Percentiles rank a stretch among this genome's conserved stretches.
Evolutionary conservation across 2,797 vertebrate genomes (phyloP).

Genomic region (Poecilia velifera): DNA sequence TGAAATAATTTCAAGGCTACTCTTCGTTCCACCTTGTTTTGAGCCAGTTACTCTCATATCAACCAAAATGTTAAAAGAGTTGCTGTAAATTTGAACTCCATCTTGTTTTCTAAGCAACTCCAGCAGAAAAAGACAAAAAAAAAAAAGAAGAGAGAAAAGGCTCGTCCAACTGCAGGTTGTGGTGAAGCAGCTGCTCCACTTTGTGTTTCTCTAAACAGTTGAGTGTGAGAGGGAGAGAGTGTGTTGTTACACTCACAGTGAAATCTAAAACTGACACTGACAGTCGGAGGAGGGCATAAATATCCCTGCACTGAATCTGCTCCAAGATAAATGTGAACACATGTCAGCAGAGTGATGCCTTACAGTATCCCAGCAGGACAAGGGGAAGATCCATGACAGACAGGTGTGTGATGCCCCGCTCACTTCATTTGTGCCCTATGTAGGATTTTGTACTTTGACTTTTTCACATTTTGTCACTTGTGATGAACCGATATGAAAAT

Average conservation of each 20-base stretch:
- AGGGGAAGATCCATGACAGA: conserved; percentile 1
- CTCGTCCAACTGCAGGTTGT: conserved; percentile 6
- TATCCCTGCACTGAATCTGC: conserved; percentile 69
- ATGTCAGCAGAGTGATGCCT: conserved; percentile 59
- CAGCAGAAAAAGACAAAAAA: neutral
- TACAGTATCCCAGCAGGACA: conserved; percentile 39
- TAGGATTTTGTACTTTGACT: neutral
- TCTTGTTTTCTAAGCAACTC: neutral
- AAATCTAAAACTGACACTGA: conserved; percentile 79
- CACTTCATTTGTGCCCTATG: neutral
- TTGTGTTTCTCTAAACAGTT: conserved; percentile 61
- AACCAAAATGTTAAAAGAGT: neutral
- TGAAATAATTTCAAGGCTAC: neutral
- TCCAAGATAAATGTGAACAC: conserved; percentile 78
- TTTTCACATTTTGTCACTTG: neutral
- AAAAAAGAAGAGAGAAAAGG: neutral
- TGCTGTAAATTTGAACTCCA: neutral
- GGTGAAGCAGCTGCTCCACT: conserved; percentile 67
- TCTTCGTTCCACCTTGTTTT: neutral
- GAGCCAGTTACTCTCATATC: neutral
- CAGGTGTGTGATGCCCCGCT: neutral
- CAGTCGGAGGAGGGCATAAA: conserved; percentile 77
- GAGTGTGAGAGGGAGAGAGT: conserved; percentile 49
- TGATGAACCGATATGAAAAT: neutral
- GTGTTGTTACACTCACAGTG: conserved; percentile 64